These are phyloP conservation scores for Fragum sueziense DNA, from an alignment of 2,888 invertebrate species.

Conservation along the genomic window DNA sequence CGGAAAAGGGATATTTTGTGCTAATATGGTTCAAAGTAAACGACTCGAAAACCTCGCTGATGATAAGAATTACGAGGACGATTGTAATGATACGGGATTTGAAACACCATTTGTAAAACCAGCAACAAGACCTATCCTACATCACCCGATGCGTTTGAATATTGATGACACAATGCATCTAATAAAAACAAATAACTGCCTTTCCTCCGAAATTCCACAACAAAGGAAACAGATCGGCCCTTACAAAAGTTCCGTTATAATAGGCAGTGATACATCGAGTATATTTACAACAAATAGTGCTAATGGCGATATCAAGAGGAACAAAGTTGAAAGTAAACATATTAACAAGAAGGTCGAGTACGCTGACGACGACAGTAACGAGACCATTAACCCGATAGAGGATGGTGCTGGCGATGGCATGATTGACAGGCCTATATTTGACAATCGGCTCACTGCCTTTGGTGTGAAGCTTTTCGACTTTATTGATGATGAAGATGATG, in stretches of 20 bases:
- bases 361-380: no score
- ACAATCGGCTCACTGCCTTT: neutral
- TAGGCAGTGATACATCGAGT: neutral
- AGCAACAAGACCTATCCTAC: no score
- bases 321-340: no score
- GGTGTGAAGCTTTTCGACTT: slow-evolving; percentile 4
- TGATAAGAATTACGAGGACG: neutral
- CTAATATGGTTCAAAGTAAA: neutral
- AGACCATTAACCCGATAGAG: no score
- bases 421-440: neutral
- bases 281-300: neutral
- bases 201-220: neutral
- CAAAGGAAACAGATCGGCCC: neutral
- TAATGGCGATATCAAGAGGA: no score
- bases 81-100: neutral
- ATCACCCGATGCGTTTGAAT: no score
- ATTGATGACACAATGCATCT: no score
- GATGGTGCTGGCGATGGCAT: no score
- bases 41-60: neutral
- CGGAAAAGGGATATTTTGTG: neutral
- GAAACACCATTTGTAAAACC: no score
- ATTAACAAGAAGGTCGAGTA: no score
- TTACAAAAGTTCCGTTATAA: neutral
- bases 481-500: neutral
- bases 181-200: neutral